Percentiles rank a stretch among this genome's conserved stretches.
Evolutionary conservation across 2,888 invertebrate genomes (phyloP).

Genomic region (Oasisia sp.): DNA sequence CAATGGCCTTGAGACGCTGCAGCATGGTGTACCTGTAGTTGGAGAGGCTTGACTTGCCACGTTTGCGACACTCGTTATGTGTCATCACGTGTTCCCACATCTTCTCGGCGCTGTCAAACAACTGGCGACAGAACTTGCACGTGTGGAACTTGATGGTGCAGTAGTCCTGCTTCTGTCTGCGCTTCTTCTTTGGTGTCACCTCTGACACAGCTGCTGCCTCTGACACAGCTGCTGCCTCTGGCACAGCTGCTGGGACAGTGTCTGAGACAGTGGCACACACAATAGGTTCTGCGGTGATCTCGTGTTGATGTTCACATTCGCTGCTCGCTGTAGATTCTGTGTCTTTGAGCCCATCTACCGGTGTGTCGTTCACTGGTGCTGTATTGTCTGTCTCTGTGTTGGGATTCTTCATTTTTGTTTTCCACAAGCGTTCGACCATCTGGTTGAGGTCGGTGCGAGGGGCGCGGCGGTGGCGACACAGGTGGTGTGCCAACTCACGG

Average conservation of each 20-base stretch:
- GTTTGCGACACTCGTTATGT: constrained; percentile 34
- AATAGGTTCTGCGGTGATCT: not conserved
- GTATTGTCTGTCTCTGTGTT: not conserved
- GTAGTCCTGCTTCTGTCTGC: constrained; percentile 20
- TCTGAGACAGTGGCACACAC: not conserved
- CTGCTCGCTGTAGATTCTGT: not conserved
- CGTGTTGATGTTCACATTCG: not conserved
- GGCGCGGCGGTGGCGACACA: not conserved
- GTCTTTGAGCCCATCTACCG: not conserved
- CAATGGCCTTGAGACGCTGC: not conserved
- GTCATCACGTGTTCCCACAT: constrained; percentile 38
- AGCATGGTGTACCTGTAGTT: constrained; percentile 21
- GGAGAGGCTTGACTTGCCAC: constrained; percentile 30
- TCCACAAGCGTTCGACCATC: constrained; percentile 41
- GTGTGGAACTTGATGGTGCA: constrained; percentile 37
- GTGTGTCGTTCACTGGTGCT: not conserved
- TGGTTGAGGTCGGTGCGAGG: constrained; percentile 30
- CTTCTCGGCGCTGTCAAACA: constrained; percentile 36
- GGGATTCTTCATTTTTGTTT: constrained; percentile 35
- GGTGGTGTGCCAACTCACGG: not conserved
- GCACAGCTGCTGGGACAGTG: not conserved
- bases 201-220: not conserved
- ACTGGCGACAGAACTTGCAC: constrained; percentile 35
- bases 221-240: not conserved
- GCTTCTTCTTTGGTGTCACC: not conserved